These are phyloP conservation scores for Chymomyza costata DNA, from an alignment of 1,140 invertebrate genomes.

Conservation along the genomic window DNA sequence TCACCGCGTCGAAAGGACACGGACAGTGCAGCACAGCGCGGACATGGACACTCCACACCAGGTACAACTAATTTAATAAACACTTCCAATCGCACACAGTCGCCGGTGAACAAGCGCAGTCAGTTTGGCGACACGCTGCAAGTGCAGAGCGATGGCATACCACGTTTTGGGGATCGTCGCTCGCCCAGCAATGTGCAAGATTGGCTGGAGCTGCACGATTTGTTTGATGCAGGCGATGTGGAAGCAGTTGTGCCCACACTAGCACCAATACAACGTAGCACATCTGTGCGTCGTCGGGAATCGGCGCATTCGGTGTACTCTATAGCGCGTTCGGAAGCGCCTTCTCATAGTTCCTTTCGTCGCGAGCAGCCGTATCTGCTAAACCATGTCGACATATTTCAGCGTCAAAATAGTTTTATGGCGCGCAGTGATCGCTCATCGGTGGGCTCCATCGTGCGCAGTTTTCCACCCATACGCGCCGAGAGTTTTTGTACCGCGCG, in stretches of 20 bases:
- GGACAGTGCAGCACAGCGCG: constrained; percentile 75
- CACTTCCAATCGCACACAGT: constrained; percentile 3
- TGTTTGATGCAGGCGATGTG: constrained; percentile 41
- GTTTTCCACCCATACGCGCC: constrained; percentile 60
- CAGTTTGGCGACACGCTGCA: constrained; percentile 35
- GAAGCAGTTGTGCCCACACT: constrained; percentile 7
- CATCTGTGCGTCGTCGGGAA: constrained; percentile 38
- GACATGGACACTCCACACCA: constrained; percentile 27
- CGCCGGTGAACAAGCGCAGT: not conserved
- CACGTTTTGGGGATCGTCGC: constrained; percentile 62
- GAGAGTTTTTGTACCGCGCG: constrained; percentile 50
- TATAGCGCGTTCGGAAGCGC: constrained; percentile 34
- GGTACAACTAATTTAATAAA: constrained; percentile 13
- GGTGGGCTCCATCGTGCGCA: constrained; percentile 60
- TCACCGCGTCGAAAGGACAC: constrained; percentile 78
- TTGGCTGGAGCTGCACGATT: constrained; percentile 71
- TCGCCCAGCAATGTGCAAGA: constrained; percentile 72
- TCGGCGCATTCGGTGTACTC: constrained; percentile 54
- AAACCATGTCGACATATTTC: constrained; percentile 63
- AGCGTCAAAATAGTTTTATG: constrained; percentile 65
- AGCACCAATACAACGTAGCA: constrained; percentile 8
- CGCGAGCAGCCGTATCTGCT: constrained; percentile 33
- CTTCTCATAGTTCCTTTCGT: constrained; percentile 50
- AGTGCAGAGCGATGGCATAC: constrained; percentile 37
- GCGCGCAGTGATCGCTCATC: constrained; percentile 59